phyloP scores from a whole-genome alignment of 2,888 invertebrate species.

The Caenorhabditis auriculariae region DNA sequence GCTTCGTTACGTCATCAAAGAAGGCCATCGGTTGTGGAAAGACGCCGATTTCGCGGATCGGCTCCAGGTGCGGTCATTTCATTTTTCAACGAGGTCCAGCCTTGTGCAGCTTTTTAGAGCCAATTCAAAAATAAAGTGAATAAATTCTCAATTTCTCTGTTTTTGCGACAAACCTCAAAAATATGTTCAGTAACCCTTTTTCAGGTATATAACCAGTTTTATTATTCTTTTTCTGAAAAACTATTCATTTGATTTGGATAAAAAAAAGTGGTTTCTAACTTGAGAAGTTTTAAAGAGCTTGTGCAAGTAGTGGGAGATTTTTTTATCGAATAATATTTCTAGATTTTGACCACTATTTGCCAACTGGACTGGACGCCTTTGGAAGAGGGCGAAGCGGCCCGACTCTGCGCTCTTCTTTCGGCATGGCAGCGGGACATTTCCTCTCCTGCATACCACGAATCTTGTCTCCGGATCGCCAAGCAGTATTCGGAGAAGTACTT shows the following conservation, averaged over 20 bases:
- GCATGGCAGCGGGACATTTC: conserved; percentile 30
- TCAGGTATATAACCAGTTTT: no score
- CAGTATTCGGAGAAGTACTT: conserved; percentile 1
- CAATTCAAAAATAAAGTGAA: no score
- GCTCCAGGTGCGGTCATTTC: no score
- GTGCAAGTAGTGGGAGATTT: no score
- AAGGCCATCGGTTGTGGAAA: conserved; percentile 28
- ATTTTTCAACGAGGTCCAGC: no score
- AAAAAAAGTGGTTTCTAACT: no score
- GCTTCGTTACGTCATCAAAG: conserved; percentile 17
- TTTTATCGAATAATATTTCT: background rate
- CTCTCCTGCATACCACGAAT: conserved; percentile 25
- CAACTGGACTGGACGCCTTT: conserved; percentile 31
- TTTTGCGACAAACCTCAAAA: background rate
- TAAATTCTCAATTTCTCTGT: no score
- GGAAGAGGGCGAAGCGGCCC: conserved; percentile 14
- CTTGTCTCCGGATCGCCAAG: conserved; percentile 24
- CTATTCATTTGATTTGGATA: no score
- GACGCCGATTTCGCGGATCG: conserved; percentile 8
- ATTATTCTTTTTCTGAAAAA: no score
- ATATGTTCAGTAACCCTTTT: background rate
- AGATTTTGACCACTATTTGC: conserved; percentile 32
- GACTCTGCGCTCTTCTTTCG: conserved; percentile 20
- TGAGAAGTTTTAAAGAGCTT: no score
- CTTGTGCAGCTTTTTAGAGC: no score